Conservation (phyloP, 2,113 vertebrate genomes). For the Sterna hirundo region DNA sequence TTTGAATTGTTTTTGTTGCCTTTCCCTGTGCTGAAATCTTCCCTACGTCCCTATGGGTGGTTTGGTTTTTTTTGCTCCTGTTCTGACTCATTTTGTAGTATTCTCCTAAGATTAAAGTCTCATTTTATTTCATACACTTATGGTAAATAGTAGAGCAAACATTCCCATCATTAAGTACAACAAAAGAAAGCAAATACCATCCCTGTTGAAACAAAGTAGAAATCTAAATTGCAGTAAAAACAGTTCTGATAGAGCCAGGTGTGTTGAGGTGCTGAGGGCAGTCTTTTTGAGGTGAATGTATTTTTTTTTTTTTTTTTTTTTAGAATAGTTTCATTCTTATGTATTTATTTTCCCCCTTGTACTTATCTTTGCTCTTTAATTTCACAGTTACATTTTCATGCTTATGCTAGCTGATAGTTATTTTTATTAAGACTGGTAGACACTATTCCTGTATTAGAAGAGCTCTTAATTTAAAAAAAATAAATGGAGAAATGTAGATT, state of each 20-base stretch:
- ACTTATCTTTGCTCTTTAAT: background rate
- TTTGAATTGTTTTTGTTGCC: background rate
- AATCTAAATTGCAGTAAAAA: background rate
- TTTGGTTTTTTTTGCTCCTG: background rate
- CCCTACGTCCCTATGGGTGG: background rate
- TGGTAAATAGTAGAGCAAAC: background rate
- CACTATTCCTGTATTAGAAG: background rate
- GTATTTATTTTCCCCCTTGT: background rate
- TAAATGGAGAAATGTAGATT: background rate
- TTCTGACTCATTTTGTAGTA: background rate
- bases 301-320: background rate
- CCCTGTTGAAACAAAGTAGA: background rate
- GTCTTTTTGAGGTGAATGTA: background rate
- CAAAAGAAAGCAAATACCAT: background rate
- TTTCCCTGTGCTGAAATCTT: background rate
- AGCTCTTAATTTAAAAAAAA: background rate
- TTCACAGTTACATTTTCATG: background rate
- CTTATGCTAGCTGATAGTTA: background rate
- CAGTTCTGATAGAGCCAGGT: background rate
- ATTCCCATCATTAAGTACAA: background rate
- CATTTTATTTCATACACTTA: background rate
- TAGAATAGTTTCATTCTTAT: background rate
- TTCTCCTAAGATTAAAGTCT: background rate
- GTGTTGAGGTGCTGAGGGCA: background rate
- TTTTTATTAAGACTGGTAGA: background rate